Conservation (phyloP, 2,888 invertebrate species). For the Adineta ricciae region DNA sequence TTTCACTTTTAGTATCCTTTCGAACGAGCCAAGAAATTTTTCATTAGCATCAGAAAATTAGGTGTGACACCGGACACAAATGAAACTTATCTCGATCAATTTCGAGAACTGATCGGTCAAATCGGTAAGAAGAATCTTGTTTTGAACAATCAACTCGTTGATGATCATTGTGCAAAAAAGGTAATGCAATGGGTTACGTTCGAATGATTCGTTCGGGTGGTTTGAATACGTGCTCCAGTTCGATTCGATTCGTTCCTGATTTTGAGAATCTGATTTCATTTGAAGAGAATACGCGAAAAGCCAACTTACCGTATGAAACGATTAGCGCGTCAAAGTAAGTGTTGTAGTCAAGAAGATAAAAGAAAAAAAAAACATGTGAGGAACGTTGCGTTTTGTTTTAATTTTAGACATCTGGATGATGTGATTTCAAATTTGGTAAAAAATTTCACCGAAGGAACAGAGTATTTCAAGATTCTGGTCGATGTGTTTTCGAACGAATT, state of each 20-base stretch:
- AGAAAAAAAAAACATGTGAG: no score
- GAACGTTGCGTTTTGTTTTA: no score
- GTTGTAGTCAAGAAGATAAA: not conserved
- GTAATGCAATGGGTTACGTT: slow-evolving; percentile 87
- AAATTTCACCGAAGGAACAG: slow-evolving; percentile 76
- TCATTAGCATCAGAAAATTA: slow-evolving; percentile 74
- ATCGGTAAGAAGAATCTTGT: slow-evolving; percentile 60
- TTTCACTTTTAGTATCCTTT: slow-evolving; percentile 57
- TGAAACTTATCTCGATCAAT: slow-evolving; percentile 79
- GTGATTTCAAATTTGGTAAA: slow-evolving; percentile 68
- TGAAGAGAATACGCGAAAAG: slow-evolving; percentile 58
- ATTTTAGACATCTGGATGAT: slow-evolving; percentile 63
- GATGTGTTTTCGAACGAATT: slow-evolving; percentile 83
- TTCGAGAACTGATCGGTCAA: slow-evolving; percentile 78
- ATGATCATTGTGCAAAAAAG: no score
- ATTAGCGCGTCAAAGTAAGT: slow-evolving; percentile 47
- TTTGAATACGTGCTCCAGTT: slow-evolving; percentile 77
- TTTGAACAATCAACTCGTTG: no score
- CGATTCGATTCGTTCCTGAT: slow-evolving; percentile 76
- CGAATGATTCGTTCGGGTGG: slow-evolving; percentile 85
- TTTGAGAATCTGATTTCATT: slow-evolving; percentile 61
- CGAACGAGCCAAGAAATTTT: slow-evolving; percentile 83
- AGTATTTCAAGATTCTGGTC: slow-evolving; percentile 75
- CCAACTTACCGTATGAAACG: slow-evolving; percentile 57
- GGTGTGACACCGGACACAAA: slow-evolving; percentile 64